phyloP scores from a whole-genome alignment of 1,140 invertebrate species.

The Pogonomyrmex californicus region DNA sequence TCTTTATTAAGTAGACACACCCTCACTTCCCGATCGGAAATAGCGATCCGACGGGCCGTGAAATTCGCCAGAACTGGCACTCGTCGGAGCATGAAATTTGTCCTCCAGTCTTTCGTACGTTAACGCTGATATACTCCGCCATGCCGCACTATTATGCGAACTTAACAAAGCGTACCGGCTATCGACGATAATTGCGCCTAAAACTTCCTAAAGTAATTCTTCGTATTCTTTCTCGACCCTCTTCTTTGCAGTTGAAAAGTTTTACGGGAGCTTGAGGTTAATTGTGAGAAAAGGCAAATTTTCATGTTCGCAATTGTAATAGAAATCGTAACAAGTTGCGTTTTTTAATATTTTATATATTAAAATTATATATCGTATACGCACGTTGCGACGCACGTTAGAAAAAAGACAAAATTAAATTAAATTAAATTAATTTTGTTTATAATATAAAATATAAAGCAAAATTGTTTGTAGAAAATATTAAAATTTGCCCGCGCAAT shows the following conservation, averaged over 20 bases:
- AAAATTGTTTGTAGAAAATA: not conserved
- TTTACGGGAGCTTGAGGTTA: conserved; percentile 20
- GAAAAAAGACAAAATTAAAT: not conserved
- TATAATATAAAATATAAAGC: not conserved
- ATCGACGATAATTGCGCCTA: conserved; percentile 43
- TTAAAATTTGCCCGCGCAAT: not conserved
- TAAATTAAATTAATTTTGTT: not conserved
- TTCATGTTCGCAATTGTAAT: conserved; percentile 41
- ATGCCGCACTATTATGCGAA: conserved; percentile 40
- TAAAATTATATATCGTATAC: not conserved
- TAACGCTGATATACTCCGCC: conserved; percentile 59
- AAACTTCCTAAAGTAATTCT: conserved; percentile 31
- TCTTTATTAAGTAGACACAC: conserved; percentile 69
- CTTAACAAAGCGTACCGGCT: conserved; percentile 32
- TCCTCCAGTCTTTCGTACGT: conserved; percentile 73
- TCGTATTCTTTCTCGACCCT: conserved; percentile 48
- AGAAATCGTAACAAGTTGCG: conserved; percentile 28
- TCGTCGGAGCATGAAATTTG: conserved; percentile 77
- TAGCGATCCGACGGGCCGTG: conserved; percentile 74
- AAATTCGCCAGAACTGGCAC: conserved; percentile 75
- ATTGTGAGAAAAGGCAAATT: conserved; percentile 35
- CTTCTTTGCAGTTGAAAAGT: conserved; percentile 28
- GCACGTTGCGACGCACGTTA: too few species aligned
- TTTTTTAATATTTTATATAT: not conserved
- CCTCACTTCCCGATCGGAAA: conserved; percentile 62